phyloP scores from a whole-genome alignment of 2,113 vertebrate species.

The Lontra canadensis region DNA sequence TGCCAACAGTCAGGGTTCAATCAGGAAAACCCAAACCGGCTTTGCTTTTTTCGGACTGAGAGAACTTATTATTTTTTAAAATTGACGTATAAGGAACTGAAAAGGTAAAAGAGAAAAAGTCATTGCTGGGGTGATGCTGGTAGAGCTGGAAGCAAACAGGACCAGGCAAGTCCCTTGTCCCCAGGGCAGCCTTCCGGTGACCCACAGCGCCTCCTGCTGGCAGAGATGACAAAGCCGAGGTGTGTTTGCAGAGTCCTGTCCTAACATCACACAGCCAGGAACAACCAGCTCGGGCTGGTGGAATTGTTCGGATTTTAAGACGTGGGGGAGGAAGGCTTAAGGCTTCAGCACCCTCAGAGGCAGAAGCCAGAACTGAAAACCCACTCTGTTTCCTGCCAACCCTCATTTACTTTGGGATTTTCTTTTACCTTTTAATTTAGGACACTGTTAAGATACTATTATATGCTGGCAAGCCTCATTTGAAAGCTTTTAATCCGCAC shows the following conservation, averaged over 20 bases:
- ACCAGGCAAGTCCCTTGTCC: not conserved
- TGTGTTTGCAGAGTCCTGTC: not conserved
- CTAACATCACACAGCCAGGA: rapidly evolving
- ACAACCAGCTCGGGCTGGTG: not conserved
- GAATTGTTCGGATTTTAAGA: not conserved
- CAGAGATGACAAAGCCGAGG: not conserved
- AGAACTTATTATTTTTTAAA: not conserved
- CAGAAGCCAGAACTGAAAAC: not conserved
- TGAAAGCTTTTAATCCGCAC: not conserved
- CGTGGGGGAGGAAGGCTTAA: too few species aligned
- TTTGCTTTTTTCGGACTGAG: not conserved
- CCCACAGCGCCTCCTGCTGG: not conserved
- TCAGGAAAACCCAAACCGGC: not conserved
- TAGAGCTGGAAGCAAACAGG: not conserved
- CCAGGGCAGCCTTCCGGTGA: not conserved
- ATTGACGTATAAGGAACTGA: not conserved
- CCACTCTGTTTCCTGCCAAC: not conserved
- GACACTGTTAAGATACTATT: not conserved
- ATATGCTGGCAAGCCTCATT: not conserved
- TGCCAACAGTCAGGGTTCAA: not conserved
- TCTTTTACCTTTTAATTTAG: not conserved
- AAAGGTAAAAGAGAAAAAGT: not conserved
- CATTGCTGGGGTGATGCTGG: not conserved
- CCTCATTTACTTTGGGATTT: not conserved
- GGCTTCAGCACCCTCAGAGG: not conserved